phyloP scores from a whole-genome alignment of 2,888 invertebrate genomes.

The Lissonota sp. region DNA sequence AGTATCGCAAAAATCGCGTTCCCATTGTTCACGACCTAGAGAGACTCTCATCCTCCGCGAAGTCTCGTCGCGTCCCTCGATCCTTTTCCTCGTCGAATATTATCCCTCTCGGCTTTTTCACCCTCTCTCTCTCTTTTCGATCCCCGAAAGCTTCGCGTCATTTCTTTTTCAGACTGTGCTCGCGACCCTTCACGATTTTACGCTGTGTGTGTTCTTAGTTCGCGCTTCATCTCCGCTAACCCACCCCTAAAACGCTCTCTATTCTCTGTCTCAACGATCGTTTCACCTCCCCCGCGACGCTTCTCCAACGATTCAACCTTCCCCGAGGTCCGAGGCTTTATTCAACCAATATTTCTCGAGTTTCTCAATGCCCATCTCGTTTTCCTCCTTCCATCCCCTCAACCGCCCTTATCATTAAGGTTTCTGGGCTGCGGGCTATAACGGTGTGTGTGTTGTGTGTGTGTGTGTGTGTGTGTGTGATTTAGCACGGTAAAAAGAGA shows the following conservation, averaged over 20 bases:
- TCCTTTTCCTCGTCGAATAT: slow-evolving; percentile 45
- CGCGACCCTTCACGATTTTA: slow-evolving; percentile 8
- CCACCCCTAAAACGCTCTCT: not conserved
- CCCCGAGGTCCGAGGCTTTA: slow-evolving; percentile 42
- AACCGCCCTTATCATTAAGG: not conserved
- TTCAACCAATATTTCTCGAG: slow-evolving; percentile 62
- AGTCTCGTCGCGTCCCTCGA: slow-evolving; percentile 52
- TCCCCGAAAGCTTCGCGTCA: slow-evolving; percentile 43
- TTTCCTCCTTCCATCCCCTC: slow-evolving; percentile 27
- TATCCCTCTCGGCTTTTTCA: slow-evolving; percentile 22
- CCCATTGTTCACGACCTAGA: slow-evolving; percentile 72
- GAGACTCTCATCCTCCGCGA: slow-evolving; percentile 56
- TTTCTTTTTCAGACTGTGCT: slow-evolving; percentile 50
- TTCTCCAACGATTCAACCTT: not conserved
- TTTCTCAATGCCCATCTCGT: slow-evolving; percentile 48
- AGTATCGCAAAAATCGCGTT: slow-evolving; percentile 72
- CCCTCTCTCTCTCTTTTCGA: slow-evolving; percentile 33
- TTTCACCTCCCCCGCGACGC: not conserved
- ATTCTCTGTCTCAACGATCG: not conserved
- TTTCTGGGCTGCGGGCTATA: not conserved
- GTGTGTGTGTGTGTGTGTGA: slow-evolving; percentile 10
- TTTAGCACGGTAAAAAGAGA: slow-evolving; percentile 50
- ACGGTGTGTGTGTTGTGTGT: not conserved
- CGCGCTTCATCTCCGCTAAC: slow-evolving; percentile 11
- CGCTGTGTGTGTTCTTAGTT: slow-evolving; percentile 51